These are phyloP conservation scores for Bombus ignitus DNA, from an alignment of 1,140 invertebrate genomes.

Conservation along the genomic window DNA sequence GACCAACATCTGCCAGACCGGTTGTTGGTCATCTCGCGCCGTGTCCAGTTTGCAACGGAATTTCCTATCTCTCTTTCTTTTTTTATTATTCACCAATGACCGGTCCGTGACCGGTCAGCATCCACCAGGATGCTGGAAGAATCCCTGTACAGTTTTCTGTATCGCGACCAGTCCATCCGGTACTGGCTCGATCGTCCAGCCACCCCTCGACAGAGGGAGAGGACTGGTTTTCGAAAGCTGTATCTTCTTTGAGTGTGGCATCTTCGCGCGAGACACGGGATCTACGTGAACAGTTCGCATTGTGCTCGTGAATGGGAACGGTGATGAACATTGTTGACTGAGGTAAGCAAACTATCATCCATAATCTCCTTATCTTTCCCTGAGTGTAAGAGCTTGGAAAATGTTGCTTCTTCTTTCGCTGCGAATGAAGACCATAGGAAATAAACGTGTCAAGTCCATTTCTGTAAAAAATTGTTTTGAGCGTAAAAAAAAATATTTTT, in stretches of 20 bases:
- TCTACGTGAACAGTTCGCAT: constrained; percentile 56
- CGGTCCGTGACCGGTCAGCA: constrained; percentile 73
- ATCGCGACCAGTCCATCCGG: constrained; percentile 75
- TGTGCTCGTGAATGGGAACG: constrained; percentile 29
- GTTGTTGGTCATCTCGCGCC: constrained; percentile 79
- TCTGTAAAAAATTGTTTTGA: not conserved
- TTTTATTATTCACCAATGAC: constrained; percentile 50
- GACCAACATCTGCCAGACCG: constrained; percentile 80
- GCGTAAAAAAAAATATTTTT: not conserved
- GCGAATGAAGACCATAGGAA: not conserved
- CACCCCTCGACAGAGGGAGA: constrained; percentile 66
- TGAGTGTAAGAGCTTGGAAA: not conserved
- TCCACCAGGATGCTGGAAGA: constrained; percentile 79
- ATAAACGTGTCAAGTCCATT: not conserved
- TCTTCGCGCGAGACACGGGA: constrained; percentile 32
- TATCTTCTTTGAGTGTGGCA: constrained; percentile 43
- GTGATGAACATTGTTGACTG: not conserved
- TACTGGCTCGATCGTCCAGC: constrained; percentile 64
- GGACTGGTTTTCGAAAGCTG: constrained; percentile 75
- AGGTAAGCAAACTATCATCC: not conserved
- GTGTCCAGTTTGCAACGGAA: constrained; percentile 73
- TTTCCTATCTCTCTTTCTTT: constrained; percentile 24
- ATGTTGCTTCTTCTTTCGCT: not conserved
- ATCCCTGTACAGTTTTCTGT: constrained; percentile 59
- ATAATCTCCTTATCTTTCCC: not conserved